Conservation (phyloP, 1,140 invertebrate species). For the Trichomalopsis sarcophagae region DNA sequence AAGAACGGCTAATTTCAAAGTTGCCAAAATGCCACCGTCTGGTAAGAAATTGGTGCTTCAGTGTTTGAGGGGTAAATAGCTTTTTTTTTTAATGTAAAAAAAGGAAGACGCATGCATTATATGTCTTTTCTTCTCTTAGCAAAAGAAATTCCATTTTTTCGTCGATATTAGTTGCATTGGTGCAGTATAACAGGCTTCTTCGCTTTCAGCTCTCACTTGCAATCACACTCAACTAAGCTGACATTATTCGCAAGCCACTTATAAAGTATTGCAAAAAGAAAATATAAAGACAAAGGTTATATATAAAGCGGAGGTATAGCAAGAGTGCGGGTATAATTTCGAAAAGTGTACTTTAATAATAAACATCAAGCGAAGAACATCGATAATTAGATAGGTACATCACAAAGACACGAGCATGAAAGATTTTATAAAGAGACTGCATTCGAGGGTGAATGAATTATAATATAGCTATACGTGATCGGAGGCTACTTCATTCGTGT, state of each 20-base stretch:
- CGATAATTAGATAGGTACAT: conserved; percentile 48
- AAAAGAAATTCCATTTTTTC: not conserved
- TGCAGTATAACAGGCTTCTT: conserved; percentile 28
- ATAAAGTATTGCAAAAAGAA: conserved; percentile 1
- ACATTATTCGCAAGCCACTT: not conserved
- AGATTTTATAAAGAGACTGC: conserved; percentile 42
- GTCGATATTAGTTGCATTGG: not conserved
- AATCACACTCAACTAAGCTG: conserved; percentile 20
- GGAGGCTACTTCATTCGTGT: conserved; percentile 23
- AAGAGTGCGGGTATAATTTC: conserved; percentile 18
- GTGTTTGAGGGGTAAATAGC: not conserved
- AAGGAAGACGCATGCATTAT: conserved; percentile 34
- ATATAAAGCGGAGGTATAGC: conserved; percentile 30
- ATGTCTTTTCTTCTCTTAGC: conserved; percentile 25
- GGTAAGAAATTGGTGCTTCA: not conserved
- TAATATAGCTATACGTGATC: conserved; percentile 33
- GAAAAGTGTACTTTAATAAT: conserved; percentile 49
- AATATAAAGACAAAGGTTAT: conserved; percentile 26
- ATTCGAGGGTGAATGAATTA: conserved; percentile 32
- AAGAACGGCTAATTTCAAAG: not conserved
- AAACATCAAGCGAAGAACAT: conserved; percentile 51
- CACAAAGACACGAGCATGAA: conserved; percentile 45
- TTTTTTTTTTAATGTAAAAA: conserved; percentile 10
- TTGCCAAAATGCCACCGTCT: not conserved
- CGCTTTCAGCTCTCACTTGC: conserved; percentile 9